phyloP scores from a whole-genome alignment of 2,113 vertebrate genomes.

The Vanacampus margaritifer region DNA sequence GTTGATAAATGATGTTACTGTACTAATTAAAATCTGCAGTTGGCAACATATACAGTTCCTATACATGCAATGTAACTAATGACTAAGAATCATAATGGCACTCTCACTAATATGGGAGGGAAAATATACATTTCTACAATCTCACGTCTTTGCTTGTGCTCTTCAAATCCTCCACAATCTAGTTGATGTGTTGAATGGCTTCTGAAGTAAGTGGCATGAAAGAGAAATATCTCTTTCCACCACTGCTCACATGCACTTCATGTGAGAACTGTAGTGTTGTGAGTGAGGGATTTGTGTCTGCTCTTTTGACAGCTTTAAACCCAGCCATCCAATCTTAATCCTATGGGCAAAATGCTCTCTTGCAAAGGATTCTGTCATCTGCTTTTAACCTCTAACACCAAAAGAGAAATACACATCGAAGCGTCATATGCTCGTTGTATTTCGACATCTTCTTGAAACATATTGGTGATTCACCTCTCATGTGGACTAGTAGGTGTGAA shows the following conservation, averaged over 20 bases:
- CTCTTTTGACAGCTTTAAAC: constrained; percentile 73
- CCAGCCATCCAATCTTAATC: constrained; percentile 73
- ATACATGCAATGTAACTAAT: too few species aligned
- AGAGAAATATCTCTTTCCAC: constrained; percentile 70
- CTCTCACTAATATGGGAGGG: constrained; percentile 20
- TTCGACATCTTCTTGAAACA: constrained; percentile 30
- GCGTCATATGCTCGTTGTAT: constrained; percentile 40
- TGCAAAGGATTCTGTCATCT: constrained; percentile 70
- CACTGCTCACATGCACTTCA: constrained; percentile 64
- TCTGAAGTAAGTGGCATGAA: constrained; percentile 68
- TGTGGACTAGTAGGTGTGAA: neutral
- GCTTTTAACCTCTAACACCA: constrained; percentile 69
- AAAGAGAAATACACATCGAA: constrained; percentile 54
- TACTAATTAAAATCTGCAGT: neutral
- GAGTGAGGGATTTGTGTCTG: constrained; percentile 71
- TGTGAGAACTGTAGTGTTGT: constrained; percentile 69
- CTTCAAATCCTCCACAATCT: constrained; percentile 61
- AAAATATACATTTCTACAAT: constrained; percentile 45
- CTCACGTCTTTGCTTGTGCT: constrained; percentile 37
- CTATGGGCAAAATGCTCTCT: constrained; percentile 69
- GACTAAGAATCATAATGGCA: constrained; percentile 8
- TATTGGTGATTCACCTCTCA: neutral
- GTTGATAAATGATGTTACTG: neutral
- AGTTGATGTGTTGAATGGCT: constrained; percentile 64
- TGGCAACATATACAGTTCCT: neutral